Evolutionary conservation across 2,888 invertebrate species (phyloP).

Genomic region (Sarcophaga rosellei): DNA sequence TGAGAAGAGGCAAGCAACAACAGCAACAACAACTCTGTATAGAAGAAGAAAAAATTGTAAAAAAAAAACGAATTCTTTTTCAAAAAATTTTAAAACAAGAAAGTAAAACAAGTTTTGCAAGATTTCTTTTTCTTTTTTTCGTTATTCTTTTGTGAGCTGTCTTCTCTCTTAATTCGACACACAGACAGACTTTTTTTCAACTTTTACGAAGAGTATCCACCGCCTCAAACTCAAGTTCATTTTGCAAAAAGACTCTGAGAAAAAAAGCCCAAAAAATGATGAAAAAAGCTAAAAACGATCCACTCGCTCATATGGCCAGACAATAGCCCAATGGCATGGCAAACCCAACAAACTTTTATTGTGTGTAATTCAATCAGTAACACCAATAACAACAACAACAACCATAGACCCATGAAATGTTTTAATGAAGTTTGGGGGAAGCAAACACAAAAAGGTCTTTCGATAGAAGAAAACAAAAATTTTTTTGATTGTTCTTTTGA

Average conservation of each 20-base stretch:
- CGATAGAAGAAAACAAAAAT: no score
- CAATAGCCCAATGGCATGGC: background rate
- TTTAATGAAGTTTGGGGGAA: slow-evolving; percentile 3
- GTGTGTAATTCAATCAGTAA: slow-evolving; percentile 12
- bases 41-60: slow-evolving; percentile 42
- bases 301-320: background rate
- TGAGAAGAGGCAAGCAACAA: background rate
- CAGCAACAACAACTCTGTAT: no score
- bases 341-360: background rate
- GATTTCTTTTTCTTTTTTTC: slow-evolving; percentile 54
- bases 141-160: slow-evolving; percentile 17
- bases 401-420: background rate
- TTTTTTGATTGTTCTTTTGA: no score
- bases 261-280: slow-evolving; percentile 6
- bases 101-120: slow-evolving; percentile 68
- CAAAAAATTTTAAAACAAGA: slow-evolving; percentile 44
- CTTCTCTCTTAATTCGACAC: slow-evolving; percentile 40
- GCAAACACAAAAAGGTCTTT: no score
- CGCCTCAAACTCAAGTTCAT: slow-evolving; percentile 60
- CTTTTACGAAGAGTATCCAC: slow-evolving; percentile 13
- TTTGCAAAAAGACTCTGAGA: slow-evolving; percentile 34
- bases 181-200: slow-evolving; percentile 15
- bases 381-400: background rate
- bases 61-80: background rate
- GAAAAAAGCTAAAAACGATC: background rate